These are phyloP conservation scores for Panzeria rudis DNA, from an alignment of 2,888 invertebrate genomes.

Conservation along the genomic window DNA sequence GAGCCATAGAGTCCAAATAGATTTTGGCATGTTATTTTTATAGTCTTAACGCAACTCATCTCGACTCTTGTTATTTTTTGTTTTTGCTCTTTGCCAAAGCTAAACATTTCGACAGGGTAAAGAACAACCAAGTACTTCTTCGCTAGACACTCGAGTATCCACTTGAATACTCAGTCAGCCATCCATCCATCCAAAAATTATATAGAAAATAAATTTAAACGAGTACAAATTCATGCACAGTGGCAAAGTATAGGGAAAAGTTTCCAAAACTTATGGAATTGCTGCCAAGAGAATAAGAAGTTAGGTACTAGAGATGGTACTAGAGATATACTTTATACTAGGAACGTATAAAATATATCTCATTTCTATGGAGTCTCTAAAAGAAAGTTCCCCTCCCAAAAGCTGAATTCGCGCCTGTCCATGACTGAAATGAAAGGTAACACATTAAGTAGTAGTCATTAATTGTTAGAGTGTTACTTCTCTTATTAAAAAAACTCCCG, in stretches of 20 bases:
- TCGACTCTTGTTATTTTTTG: background rate
- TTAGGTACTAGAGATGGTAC: no score
- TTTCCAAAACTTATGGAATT: background rate
- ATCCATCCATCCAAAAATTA: conserved; percentile 64
- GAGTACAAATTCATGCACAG: conserved; percentile 46
- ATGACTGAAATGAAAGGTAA: no score
- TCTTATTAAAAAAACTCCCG: no score
- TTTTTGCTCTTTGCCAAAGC: background rate
- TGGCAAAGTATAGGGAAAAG: conserved; percentile 5
- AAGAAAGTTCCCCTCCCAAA: no score
- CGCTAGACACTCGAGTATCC: conserved; percentile 66
- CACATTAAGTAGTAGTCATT: no score
- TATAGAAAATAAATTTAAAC: conserved; percentile 57
- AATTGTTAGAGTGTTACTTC: no score
- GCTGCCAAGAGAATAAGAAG: background rate
- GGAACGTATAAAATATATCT: no score
- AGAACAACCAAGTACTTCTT: conserved; percentile 62
- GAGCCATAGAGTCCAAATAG: conserved; percentile 64
- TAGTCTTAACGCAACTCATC: conserved; percentile 49
- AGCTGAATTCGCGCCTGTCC: no score
- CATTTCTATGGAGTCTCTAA: no score
- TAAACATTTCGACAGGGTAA: conserved; percentile 59
- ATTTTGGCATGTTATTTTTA: conserved; percentile 62
- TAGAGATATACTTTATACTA: no score
- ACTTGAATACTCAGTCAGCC: conserved; percentile 60